Evolutionary conservation across 2,113 vertebrate species (phyloP), one percentile per base, ranked within the genome.

Genomic region (Neolamprologus devosi): DNA sequence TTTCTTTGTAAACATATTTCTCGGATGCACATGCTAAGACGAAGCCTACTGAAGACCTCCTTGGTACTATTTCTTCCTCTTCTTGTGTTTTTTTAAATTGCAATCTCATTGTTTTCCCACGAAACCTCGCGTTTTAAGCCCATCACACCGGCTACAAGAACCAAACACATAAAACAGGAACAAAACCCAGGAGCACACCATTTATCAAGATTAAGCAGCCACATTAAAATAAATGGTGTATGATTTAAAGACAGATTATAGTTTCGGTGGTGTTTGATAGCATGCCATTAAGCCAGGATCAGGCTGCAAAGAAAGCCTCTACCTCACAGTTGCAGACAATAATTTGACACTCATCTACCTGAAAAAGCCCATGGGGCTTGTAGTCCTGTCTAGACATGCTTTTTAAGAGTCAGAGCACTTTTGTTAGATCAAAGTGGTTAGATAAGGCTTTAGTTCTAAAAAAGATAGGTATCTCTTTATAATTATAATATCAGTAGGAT

Each of bases 301-400:
- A 81, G 84, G 83, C 40, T 68, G 78, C 86, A 65, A 85, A 86
- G 73, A 88, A 92, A 63, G 30, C 49, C 53, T 33, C 78, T 80
- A 47, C 37, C 68, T 90, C 83, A 85, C 55, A 80, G 84, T 84
- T 60, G 37, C 83, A 92, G 90, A 90, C 86, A 90, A 93, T 89
- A 87, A 87, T 90, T 83, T 94, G 91, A 94, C 88, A 88, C 60
- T 92, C 81, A 89, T 89, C 85, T 65, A 63, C 37, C 35, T 81
- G 42, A 33, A 57, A 89, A 85, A 89, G 70, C 89, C 91, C 83
- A 37, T 17, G 68, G 91, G 91, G 87, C 83, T 81, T 81, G 55
- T 79, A 55, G 80, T 93, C 92, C 55, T 95, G 95, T 92, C 90
- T 54, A 58, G 85, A 93, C 94, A 88, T 9, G 94, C 88, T 89